phyloP scores from a whole-genome alignment of 23 tunicate genomes.

The Diplosoma virens region DNA sequence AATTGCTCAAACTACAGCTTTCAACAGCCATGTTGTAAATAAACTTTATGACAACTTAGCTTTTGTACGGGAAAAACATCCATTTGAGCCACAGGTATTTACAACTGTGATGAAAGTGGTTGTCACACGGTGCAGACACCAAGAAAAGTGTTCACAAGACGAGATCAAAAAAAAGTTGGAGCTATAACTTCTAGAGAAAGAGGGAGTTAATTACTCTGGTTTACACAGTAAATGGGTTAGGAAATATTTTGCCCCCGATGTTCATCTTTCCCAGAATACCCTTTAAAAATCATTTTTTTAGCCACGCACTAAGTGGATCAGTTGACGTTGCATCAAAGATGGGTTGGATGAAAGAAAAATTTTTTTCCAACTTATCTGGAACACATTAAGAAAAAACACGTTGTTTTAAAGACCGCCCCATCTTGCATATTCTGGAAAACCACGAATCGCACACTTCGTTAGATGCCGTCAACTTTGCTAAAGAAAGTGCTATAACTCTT shows the following conservation, averaged over 20 bases:
- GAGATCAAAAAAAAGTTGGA: constrained; percentile 4
- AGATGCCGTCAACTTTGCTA: constrained; percentile 15
- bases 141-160: neutral
- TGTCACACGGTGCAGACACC: constrained; percentile 34
- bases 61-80: neutral
- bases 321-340: neutral
- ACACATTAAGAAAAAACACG: constrained; percentile 5
- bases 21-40: neutral
- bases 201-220: constrained; percentile 17
- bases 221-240: constrained; percentile 9
- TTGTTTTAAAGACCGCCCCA: constrained; percentile 7
- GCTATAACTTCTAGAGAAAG: constrained; percentile 14
- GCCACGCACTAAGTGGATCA: constrained; percentile 8
- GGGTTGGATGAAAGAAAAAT: constrained; percentile 12
- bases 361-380: constrained; percentile 13
- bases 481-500: constrained; percentile 3
- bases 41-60: neutral
- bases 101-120: constrained; percentile 30
- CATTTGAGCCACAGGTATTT: neutral
- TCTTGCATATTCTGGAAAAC: constrained; percentile 10
- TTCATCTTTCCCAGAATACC: neutral
- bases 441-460: constrained; percentile 34
- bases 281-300: constrained; percentile 2
- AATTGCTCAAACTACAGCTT: neutral
- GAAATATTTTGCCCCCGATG: constrained; percentile 17